Base-by-base conservation (phyloP, 2,113 vertebrate species). In the Erythrocercus mccallii region DNA sequence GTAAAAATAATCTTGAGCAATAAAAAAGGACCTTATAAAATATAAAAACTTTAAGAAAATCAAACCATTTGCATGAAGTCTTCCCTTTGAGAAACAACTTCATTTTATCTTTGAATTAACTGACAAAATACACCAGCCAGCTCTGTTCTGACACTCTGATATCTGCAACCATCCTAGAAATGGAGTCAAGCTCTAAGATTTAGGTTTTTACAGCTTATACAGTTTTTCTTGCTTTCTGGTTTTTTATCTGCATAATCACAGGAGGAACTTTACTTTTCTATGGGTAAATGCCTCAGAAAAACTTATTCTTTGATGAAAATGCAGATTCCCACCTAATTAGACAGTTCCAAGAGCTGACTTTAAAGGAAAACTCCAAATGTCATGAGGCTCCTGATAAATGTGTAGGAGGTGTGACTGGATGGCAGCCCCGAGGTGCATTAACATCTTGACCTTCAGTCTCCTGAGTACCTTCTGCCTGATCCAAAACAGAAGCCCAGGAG, bases 361-460 rank as follows among this genome's bases (percentile, higher is more conserved):
- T 81, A 60, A 68, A 50, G 40, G 44, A 56, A 85, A 94, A 42
- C 17, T 27, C 61, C 90, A 69, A 54, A 65, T 37, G 53, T 31
- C 62, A 40, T 0, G 3, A 66, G 64, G 48, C 18, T 40, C 70
- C 15, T 1, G 4, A 22, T 51, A 16, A 24, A 31, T 1, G 1
- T 24, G 53, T 5, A 10, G 17, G 53, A 47, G 21, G 31, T 8
- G 48, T 33, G 22, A 28, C 1, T 7, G 48, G 11, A 84, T 11
- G 47, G 87, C 78, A 76, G 85, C 69, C 56, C 87, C 1, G 0
- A 35, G 38, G 64, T 22, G 8, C 53, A 15, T 38, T 47, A n/a
- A 79, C 70, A 72, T 25, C 88, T 45, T 89, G 78, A 90, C 94
- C 92, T 91, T 38, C 54, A 15, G 21, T 25, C 47, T 81, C 84